A percentile compares a stretch with the other conserved stretches of the same genome.
Conservation (phyloP, 2,113 vertebrate species). For the Muntiacus muntjak region DNA sequence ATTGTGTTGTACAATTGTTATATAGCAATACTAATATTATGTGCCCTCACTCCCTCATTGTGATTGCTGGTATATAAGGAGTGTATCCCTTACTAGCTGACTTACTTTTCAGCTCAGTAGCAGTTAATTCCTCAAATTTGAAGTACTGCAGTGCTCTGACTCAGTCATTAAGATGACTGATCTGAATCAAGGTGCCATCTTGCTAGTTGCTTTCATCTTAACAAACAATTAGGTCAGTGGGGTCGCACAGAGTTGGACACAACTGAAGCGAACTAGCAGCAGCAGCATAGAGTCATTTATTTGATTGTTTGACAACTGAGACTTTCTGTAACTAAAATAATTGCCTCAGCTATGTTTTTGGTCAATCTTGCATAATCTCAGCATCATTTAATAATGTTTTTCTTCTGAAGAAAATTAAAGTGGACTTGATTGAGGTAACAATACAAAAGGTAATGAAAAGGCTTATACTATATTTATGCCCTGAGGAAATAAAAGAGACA, state of each 20-base stretch:
- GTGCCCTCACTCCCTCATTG: neutral
- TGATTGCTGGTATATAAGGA: neutral
- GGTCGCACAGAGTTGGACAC: too few species aligned
- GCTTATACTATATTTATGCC: neutral
- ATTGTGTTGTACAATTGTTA: neutral
- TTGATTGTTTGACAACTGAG: constrained; percentile 53
- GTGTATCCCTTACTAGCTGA: neutral
- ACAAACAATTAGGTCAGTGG: constrained; percentile 41
- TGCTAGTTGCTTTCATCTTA: constrained; percentile 46
- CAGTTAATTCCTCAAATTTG: constrained; percentile 8
- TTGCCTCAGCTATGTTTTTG: constrained; percentile 27
- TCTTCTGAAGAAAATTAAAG: neutral
- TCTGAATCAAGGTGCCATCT: constrained; percentile 37
- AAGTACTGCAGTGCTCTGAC: neutral
- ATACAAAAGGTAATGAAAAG: neutral
- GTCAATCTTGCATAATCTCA: constrained; percentile 24
- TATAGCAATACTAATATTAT: neutral
- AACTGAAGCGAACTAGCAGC: too few species aligned
- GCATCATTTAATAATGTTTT: constrained; percentile 22
- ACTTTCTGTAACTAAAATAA: constrained; percentile 32
- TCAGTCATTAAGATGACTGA: constrained; percentile 50
- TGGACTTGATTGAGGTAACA: constrained; percentile 30
- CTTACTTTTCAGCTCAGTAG: neutral
- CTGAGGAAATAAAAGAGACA: neutral
- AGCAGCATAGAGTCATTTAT: constrained; percentile 12